Percentiles rank a stretch among this genome's conserved stretches.
These are phyloP conservation scores for Calyptomena viridis DNA, from an alignment of 2,113 vertebrate genomes.

Conservation along the genomic window DNA sequence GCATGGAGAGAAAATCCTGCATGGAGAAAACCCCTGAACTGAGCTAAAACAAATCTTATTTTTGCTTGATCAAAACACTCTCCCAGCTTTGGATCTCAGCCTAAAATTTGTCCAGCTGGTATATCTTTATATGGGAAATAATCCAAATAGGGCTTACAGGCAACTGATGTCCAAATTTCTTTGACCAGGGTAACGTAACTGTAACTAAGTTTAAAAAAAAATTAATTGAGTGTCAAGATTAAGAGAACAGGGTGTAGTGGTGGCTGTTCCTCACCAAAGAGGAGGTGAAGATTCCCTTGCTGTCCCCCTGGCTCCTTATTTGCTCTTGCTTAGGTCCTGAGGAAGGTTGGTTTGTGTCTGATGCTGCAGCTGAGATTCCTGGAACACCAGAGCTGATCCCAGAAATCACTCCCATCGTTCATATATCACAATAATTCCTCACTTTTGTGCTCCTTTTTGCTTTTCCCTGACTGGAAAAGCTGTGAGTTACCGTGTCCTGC, in stretches of 20 bases:
- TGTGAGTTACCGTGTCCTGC: not conserved
- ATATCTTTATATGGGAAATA: not conserved
- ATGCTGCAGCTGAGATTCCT: not conserved
- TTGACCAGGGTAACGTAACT: not conserved
- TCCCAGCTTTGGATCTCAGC: not conserved
- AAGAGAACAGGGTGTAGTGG: not conserved
- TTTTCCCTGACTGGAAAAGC: not conserved
- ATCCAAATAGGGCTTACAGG: not conserved
- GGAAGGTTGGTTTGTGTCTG: not conserved
- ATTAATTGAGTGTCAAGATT: accelerated
- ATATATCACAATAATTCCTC: not conserved
- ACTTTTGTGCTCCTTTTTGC: not conserved
- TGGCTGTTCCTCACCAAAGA: not conserved
- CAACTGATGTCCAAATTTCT: not conserved
- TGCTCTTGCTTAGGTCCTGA: not conserved
- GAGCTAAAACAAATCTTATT: not conserved
- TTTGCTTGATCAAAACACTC: not conserved
- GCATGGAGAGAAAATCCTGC: not conserved
- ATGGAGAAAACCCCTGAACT: not conserved
- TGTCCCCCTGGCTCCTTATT: not conserved
- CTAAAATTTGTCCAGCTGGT: not conserved
- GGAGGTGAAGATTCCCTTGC: accelerated
- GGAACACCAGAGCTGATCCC: not conserved
- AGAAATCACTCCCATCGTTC: not conserved
- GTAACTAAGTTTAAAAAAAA: not conserved